Evolutionary conservation across 1,140 invertebrate genomes (phyloP).

Genomic region (Drosophila sp.): DNA sequence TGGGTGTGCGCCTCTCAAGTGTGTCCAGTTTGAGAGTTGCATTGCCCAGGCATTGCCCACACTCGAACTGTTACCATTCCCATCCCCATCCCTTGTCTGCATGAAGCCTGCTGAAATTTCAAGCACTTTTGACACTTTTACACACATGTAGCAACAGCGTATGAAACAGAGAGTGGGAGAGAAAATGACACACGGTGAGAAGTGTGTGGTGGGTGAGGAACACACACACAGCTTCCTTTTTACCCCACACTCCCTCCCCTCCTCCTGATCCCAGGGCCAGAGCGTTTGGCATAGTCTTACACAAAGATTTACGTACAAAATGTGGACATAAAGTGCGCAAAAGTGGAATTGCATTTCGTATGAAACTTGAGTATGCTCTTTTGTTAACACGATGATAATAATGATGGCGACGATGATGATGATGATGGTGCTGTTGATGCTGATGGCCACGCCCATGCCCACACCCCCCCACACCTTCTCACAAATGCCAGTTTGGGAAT

Average conservation of each 20-base stretch:
- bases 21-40: constrained; percentile 56
- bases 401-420: constrained; percentile 27
- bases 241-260: neutral
- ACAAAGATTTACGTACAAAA: constrained; percentile 81
- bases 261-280: constrained; percentile 38
- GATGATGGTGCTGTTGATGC: constrained; percentile 35
- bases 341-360: constrained; percentile 82
- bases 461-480: constrained; percentile 35
- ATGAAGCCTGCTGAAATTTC: constrained; percentile 78
- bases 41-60: neutral
- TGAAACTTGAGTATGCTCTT: constrained; percentile 81
- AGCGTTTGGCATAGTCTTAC: constrained; percentile 77
- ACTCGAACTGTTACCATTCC: constrained; percentile 4
- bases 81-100: neutral
- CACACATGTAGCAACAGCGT: constrained; percentile 20
- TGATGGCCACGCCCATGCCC: constrained; percentile 39
- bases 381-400: constrained; percentile 76
- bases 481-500: constrained; percentile 48
- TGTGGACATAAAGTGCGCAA: constrained; percentile 79
- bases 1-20: constrained; percentile 19
- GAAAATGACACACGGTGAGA: neutral
- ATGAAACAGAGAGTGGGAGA: neutral
- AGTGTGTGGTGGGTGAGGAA: constrained; percentile 4
- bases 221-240: neutral
- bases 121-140: constrained; percentile 79